phyloP scores from a whole-genome alignment of 2,888 invertebrate genomes.

The Imbricaverruca yamaguchii region DNA sequence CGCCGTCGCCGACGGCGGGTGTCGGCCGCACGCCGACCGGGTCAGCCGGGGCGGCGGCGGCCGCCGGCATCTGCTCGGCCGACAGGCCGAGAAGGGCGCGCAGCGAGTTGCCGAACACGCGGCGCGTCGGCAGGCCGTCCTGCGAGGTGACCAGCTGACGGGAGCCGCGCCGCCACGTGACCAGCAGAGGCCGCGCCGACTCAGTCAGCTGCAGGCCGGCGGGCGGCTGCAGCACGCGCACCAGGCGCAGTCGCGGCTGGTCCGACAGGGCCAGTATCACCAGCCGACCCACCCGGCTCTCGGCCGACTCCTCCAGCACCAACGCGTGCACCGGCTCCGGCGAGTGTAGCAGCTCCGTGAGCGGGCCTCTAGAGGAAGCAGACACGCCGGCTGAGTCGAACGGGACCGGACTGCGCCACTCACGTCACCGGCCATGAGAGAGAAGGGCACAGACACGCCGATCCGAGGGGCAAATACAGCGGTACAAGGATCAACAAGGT shows the following conservation, averaged over 20 bases:
- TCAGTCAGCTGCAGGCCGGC: not conserved
- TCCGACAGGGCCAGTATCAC: not conserved
- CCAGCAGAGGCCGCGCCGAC: constrained; percentile 11
- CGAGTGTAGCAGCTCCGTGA: not conserved
- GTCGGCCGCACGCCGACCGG: constrained; percentile 35
- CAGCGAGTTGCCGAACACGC: constrained; percentile 7
- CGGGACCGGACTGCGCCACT: no score
- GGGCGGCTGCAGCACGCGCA: not conserved
- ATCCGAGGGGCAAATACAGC: no score
- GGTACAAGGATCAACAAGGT: no score
- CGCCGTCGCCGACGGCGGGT: constrained; percentile 34
- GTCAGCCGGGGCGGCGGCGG: constrained; percentile 35
- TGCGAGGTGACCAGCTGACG: not conserved
- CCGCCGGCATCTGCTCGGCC: constrained; percentile 29
- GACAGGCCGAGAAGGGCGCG: not conserved
- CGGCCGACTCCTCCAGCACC: not conserved
- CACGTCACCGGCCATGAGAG: no score
- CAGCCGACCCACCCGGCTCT: not conserved
- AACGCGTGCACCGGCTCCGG: constrained; percentile 14
- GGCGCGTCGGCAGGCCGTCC: constrained; percentile 13
- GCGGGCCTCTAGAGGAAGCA: not conserved
- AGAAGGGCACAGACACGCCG: no score
- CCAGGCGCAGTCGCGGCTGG: not conserved
- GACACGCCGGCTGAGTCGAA: no score
- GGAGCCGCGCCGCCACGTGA: not conserved